Percentiles rank a stretch among this genome's conserved stretches.
These are phyloP conservation scores for Meteorus cinctellus DNA, from an alignment of 2,888 invertebrate species.

Conservation along the genomic window DNA sequence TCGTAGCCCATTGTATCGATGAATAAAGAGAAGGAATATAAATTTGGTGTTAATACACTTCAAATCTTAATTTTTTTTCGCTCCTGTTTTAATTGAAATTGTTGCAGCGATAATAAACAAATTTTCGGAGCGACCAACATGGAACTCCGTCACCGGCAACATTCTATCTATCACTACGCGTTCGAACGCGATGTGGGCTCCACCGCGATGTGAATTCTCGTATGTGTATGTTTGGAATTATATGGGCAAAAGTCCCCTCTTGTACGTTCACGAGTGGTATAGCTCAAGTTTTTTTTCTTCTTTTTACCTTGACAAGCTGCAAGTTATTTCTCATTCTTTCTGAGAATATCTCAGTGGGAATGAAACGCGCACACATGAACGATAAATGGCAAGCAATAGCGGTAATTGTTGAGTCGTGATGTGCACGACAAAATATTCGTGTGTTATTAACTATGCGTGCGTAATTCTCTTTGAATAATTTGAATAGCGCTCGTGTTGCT, in stretches of 20 bases:
- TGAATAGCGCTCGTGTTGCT: background rate
- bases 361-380: background rate
- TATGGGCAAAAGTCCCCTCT: background rate
- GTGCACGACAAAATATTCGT: background rate
- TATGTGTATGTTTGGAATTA: background rate
- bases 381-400: background rate
- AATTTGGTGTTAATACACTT: background rate
- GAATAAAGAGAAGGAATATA: background rate
- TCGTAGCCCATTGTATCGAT: slow-evolving; percentile 23
- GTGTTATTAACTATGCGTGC: background rate
- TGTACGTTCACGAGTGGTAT: background rate
- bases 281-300: background rate
- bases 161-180: slow-evolving; percentile 15
- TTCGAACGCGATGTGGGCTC: background rate
- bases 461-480: background rate
- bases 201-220: background rate
- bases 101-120: background rate
- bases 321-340: slow-evolving; percentile 8
- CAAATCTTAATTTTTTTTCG: background rate
- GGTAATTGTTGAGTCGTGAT: slow-evolving; percentile 2
- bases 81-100: background rate
- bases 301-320: slow-evolving; percentile 13
- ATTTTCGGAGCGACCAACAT: background rate
- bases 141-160: slow-evolving; percentile 6
- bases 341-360: background rate